These are phyloP conservation scores for Elegia similella DNA, from an alignment of 2,888 invertebrate genomes.

Conservation along the genomic window DNA sequence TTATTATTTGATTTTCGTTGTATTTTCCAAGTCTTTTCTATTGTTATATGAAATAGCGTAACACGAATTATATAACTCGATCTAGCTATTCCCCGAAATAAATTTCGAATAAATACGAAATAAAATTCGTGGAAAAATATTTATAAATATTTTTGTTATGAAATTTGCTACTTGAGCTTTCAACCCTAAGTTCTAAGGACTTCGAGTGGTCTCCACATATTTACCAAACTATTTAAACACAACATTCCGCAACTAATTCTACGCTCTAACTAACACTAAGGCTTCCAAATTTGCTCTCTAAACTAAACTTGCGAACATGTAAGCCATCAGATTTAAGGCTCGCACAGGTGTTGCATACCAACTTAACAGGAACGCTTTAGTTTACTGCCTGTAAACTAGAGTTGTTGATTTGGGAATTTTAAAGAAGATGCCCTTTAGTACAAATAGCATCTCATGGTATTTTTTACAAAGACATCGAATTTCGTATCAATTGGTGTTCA, in stretches of 20 bases:
- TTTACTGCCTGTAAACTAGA: neutral
- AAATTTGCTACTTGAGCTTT: too few species aligned
- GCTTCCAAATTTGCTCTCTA: slow-evolving; percentile 5
- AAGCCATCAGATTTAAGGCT: slow-evolving; percentile 1
- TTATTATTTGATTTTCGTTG: too few species aligned
- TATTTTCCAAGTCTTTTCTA: too few species aligned
- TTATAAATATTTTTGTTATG: too few species aligned
- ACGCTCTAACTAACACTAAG: neutral
- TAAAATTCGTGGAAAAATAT: too few species aligned
- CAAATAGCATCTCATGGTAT: neutral
- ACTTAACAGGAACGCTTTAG: slow-evolving; percentile 1
- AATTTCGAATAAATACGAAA: too few species aligned
- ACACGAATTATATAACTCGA: too few species aligned
- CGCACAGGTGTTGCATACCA: slow-evolving; percentile 13
- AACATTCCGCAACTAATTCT: neutral
- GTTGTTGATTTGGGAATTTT: slow-evolving; percentile 9
- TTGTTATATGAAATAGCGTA: too few species aligned
- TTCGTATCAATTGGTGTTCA: too few species aligned
- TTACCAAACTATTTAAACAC: neutral
- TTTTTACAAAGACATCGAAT: neutral
- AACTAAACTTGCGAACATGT: slow-evolving; percentile 10
- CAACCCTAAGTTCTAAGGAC: too few species aligned
- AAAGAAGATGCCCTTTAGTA: neutral
- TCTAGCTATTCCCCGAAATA: too few species aligned
- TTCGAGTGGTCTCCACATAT: neutral